Conservation (phyloP, 2,797 vertebrate species). For the Hippoglossus hippoglossus region DNA sequence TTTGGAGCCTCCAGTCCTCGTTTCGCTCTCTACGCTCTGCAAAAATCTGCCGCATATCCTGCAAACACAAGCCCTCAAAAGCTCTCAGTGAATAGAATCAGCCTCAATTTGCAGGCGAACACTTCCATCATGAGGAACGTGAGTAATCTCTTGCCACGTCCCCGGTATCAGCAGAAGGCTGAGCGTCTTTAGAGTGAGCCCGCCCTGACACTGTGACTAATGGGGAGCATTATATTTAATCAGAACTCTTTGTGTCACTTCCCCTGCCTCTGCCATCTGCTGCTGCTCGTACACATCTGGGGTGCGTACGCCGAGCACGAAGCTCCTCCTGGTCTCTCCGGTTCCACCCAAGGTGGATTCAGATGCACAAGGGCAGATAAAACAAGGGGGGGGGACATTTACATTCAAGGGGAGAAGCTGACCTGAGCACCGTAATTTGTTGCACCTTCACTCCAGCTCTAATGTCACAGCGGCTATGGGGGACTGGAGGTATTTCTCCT, state of each 20-base stretch:
- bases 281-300: slow-evolving; percentile 40
- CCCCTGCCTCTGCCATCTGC: slow-evolving; percentile 80
- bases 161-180: slow-evolving; percentile 54
- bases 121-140: slow-evolving; percentile 73
- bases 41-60: slow-evolving; percentile 47
- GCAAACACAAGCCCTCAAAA: slow-evolving; percentile 65
- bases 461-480: no score
- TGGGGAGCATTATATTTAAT: slow-evolving; percentile 81
- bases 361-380: not conserved
- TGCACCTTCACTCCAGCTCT: not conserved
- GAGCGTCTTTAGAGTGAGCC: slow-evolving; percentile 71
- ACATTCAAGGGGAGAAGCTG: slow-evolving; percentile 4
- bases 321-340: slow-evolving; percentile 40
- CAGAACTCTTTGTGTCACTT: slow-evolving; percentile 83
- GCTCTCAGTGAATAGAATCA: slow-evolving; percentile 74
- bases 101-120: slow-evolving; percentile 73
- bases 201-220: slow-evolving; percentile 73
- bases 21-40: slow-evolving; percentile 49
- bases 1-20: slow-evolving; percentile 35
- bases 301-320: not conserved
- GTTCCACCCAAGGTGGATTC: slow-evolving; percentile 8
- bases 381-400: not conserved
- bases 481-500: not conserved
- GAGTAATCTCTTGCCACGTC: slow-evolving; percentile 64
- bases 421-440: slow-evolving; percentile 13